phyloP scores from a whole-genome alignment of 2,113 vertebrate species.

The Progne subis region DNA sequence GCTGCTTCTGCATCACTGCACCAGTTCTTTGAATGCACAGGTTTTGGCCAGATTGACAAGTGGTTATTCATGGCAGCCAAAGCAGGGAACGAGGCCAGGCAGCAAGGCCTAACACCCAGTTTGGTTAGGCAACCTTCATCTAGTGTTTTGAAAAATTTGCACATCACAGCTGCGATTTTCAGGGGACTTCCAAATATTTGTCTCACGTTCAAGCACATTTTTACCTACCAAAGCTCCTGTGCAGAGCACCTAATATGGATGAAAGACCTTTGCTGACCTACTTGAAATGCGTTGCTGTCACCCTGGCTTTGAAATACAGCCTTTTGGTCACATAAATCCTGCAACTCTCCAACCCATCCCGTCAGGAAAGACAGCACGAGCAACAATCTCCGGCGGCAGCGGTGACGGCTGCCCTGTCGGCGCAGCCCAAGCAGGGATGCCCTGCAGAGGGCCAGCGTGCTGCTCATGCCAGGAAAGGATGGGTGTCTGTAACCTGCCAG shows the following conservation, averaged over 20 bases:
- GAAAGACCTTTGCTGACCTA: background rate
- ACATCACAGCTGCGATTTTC: background rate
- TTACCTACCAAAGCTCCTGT: background rate
- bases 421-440: background rate
- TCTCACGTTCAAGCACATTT: background rate
- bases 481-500: background rate
- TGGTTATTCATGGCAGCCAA: accelerated
- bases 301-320: background rate
- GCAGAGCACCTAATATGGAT: too few relatives aligned
- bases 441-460: accelerated
- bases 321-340: background rate
- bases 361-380: background rate
- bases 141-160: background rate
- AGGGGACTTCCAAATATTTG: background rate
- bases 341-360: background rate
- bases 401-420: accelerated
- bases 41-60: accelerated
- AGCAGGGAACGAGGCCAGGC: accelerated
- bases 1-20: background rate
- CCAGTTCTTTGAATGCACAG: background rate
- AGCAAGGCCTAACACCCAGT: background rate
- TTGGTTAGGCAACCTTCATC: background rate
- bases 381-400: background rate
- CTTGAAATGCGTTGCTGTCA: background rate
- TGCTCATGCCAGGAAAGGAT: background rate